Percentiles rank a stretch among this genome's conserved stretches.
Conservation (phyloP, 2,113 vertebrate species). For the Bungarus multicinctus region DNA sequence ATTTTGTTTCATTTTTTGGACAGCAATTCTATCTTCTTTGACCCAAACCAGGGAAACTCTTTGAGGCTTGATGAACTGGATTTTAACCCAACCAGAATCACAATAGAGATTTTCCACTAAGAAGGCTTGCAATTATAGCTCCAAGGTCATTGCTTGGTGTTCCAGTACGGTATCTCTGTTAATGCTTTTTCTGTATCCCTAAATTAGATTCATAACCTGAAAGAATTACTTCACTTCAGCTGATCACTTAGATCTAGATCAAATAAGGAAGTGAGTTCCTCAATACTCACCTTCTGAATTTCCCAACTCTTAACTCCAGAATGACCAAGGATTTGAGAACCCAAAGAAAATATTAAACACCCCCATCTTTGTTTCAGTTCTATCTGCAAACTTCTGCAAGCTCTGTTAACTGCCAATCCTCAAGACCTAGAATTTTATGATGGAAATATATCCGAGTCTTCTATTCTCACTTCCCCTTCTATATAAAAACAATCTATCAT, state of each 20-base stretch:
- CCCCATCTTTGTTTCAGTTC: background rate
- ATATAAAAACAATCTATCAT: background rate
- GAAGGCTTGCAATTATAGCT: background rate
- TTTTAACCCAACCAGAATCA: background rate
- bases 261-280: too few relatives aligned
- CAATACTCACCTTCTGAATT: background rate
- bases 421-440: background rate
- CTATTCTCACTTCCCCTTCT: background rate
- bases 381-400: background rate
- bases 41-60: background rate
- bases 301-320: background rate
- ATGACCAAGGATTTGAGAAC: background rate
- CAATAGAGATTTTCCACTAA: background rate
- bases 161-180: background rate
- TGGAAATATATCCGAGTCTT: background rate
- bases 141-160: too few relatives aligned
- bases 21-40: background rate
- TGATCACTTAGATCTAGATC: background rate
- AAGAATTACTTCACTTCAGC: background rate
- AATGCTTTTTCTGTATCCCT: background rate
- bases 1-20: background rate
- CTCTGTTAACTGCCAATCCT: background rate
- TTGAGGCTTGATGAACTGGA: background rate
- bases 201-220: background rate
- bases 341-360: background rate